Evolutionary conservation across 1,140 invertebrate genomes (phyloP).

Genomic region (Anadara kagoshimensis): DNA sequence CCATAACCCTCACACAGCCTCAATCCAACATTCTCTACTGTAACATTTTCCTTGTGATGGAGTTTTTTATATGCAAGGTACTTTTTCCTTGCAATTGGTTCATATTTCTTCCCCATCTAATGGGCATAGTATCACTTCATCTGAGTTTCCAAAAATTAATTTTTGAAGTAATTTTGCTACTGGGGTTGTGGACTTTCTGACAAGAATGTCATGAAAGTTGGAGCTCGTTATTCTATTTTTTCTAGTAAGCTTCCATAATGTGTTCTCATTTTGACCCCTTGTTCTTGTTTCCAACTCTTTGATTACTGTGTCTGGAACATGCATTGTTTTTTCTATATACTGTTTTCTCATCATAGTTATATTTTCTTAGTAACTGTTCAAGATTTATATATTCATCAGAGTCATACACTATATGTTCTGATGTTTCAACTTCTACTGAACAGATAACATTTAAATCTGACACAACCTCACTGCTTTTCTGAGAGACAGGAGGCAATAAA

Average conservation of each 20-base stretch:
- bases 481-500: no score
- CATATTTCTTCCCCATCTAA: not conserved
- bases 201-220: constrained; percentile 16
- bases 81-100: constrained; percentile 10
- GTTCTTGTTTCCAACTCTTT: constrained; percentile 20
- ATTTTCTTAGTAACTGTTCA: not conserved
- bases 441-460: constrained; percentile 1
- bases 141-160: no score
- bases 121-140: not conserved
- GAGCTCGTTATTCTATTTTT: constrained; percentile 21
- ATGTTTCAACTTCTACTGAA: constrained; percentile 10
- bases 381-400: constrained; percentile 4
- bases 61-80: constrained; percentile 9
- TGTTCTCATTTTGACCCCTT: constrained; percentile 11
- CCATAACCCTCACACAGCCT: constrained; percentile 13
- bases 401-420: not conserved
- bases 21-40: not conserved
- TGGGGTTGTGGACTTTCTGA: no score
- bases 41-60: constrained; percentile 11
- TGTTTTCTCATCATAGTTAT: not conserved
- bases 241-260: constrained; percentile 1
- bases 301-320: not conserved
- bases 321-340: not conserved
- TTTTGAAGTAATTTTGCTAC: no score
- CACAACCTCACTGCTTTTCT: no score